Percentiles rank a stretch among this genome's conserved stretches.
Conservation (phyloP, 2,888 invertebrate species). For the Coronaproctus castanopsis region DNA sequence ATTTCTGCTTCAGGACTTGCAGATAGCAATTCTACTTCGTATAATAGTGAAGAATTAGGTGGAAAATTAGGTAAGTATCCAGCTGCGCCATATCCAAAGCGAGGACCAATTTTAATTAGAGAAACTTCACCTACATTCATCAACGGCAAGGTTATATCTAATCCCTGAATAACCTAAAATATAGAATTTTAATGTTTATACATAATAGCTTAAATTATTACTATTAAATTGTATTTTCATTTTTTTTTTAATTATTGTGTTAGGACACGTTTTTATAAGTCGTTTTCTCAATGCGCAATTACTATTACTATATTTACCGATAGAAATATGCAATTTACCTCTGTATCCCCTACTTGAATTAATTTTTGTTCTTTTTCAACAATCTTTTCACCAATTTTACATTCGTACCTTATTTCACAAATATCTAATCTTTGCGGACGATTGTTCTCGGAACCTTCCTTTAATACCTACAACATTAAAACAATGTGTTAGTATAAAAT, state of each 20-base stretch:
- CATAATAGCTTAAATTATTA: too few species aligned
- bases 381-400: slow-evolving; percentile 3
- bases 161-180: slow-evolving; percentile 39
- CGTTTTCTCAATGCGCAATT: too few species aligned
- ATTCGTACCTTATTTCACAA: slow-evolving; percentile 9
- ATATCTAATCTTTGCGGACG: slow-evolving; percentile 9
- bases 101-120: slow-evolving; percentile 45
- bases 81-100: slow-evolving; percentile 61
- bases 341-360: slow-evolving; percentile 4
- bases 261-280: too few species aligned
- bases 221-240: too few species aligned
- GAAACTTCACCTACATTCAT: slow-evolving; percentile 69
- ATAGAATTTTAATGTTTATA: too few species aligned
- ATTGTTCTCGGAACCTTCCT: slow-evolving; percentile 1
- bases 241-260: too few species aligned
- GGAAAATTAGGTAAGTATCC: slow-evolving; percentile 34
- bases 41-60: slow-evolving; percentile 41
- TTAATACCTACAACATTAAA: slow-evolving; percentile 7
- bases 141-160: slow-evolving; percentile 64
- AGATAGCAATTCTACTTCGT: slow-evolving; percentile 48
- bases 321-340: too few species aligned
- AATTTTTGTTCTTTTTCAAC: slow-evolving; percentile 3
- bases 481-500: too few species aligned
- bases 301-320: too few species aligned
- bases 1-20: slow-evolving; percentile 39